Percentiles rank a stretch among this genome's conserved stretches.
These are phyloP conservation scores for Tachypleus tridentatus DNA, from an alignment of 1,140 invertebrate species.

Conservation along the genomic window DNA sequence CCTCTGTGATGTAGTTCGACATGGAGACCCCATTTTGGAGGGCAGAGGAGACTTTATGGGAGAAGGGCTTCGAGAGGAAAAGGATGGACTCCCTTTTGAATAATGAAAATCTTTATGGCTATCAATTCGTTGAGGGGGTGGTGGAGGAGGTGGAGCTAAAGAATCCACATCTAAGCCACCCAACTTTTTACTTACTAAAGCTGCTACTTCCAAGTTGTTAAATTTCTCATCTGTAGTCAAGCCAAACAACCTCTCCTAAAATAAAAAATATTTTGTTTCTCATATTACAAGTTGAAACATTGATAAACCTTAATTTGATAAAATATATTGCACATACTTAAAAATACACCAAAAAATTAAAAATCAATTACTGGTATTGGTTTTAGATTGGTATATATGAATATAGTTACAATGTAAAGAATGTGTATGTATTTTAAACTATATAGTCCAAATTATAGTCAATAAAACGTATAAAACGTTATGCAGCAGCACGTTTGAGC, in stretches of 20 bases:
- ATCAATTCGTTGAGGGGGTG: slow-evolving; percentile 10
- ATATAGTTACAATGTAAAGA: too few relatives aligned
- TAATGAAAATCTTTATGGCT: slow-evolving; percentile 6
- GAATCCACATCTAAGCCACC: slow-evolving; percentile 10
- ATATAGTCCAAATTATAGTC: too few relatives aligned
- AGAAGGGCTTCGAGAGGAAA: slow-evolving; percentile 2
- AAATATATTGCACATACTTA: too few relatives aligned
- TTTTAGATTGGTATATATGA: too few relatives aligned
- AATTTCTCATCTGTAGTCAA: slow-evolving; percentile 19
- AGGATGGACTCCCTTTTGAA: slow-evolving; percentile 5
- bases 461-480: too few relatives aligned
- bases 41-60: neutral
- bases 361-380: too few relatives aligned
- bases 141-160: slow-evolving; percentile 6
- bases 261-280: slow-evolving; percentile 4
- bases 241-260: slow-evolving; percentile 7
- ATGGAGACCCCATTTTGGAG: too few relatives aligned
- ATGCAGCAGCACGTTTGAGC: too few relatives aligned
- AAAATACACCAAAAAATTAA: too few relatives aligned
- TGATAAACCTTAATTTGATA: too few relatives aligned
- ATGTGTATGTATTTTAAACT: too few relatives aligned
- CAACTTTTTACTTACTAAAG: slow-evolving; percentile 22
- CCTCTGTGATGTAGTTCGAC: too few relatives aligned
- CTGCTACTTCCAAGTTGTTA: slow-evolving; percentile 25
- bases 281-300: neutral